Evolutionary conservation across 2,113 vertebrate genomes (phyloP).

Genomic region (Sturnus vulgaris): DNA sequence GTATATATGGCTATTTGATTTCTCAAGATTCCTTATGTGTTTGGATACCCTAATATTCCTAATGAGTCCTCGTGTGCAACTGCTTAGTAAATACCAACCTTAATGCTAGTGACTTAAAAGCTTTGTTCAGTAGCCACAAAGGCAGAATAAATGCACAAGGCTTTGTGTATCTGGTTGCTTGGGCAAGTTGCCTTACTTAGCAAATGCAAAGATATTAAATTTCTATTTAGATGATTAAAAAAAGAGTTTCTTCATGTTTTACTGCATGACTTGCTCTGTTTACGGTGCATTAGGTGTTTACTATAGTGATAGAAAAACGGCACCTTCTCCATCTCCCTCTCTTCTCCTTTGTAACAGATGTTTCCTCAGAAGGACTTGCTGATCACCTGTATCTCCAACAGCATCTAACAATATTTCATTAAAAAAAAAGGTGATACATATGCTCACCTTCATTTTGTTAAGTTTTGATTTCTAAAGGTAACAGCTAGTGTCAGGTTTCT

Average conservation of each 20-base stretch:
- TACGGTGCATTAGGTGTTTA: slow-evolving; percentile 63
- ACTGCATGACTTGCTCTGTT: slow-evolving; percentile 61
- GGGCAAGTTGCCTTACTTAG: slow-evolving; percentile 65
- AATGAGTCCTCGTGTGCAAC: slow-evolving; percentile 43
- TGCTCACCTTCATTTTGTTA: neutral
- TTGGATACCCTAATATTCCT: slow-evolving; percentile 58
- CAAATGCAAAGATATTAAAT: slow-evolving; percentile 79
- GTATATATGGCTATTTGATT: slow-evolving; percentile 20
- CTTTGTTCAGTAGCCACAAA: slow-evolving; percentile 61
- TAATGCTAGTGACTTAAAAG: slow-evolving; percentile 67
- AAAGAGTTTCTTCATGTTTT: slow-evolving; percentile 74
- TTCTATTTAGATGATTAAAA: slow-evolving; percentile 79
- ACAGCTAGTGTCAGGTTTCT: slow-evolving; percentile 55
- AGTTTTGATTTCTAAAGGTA: slow-evolving; percentile 46
- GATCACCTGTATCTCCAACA: neutral
- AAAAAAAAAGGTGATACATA: neutral
- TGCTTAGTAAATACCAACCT: slow-evolving; percentile 44
- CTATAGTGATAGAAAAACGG: slow-evolving; percentile 59
- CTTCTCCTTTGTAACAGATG: slow-evolving; percentile 14
- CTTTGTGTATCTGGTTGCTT: slow-evolving; percentile 73
- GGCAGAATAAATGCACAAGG: slow-evolving; percentile 68
- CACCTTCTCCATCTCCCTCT: slow-evolving; percentile 34
- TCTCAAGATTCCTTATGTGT: slow-evolving; percentile 17
- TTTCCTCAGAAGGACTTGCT: slow-evolving; percentile 16
- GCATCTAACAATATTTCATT: neutral